Evolutionary conservation across 1,140 invertebrate genomes (phyloP).

Genomic region (Bombus consobrinus): DNA sequence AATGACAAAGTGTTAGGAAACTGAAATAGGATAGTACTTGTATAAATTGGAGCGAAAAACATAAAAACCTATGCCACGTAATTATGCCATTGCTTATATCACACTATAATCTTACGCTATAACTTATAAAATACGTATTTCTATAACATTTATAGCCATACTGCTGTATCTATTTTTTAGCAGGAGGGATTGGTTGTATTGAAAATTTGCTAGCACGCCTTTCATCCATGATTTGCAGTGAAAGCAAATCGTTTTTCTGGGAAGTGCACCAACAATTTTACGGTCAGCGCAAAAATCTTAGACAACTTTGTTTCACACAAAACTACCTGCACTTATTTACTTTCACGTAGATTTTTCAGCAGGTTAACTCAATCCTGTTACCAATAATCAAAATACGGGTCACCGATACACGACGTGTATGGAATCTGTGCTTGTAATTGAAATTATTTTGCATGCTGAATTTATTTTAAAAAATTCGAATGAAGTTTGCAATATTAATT

Average conservation of each 20-base stretch:
- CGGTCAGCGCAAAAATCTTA: slow-evolving; percentile 11
- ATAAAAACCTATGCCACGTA: neutral
- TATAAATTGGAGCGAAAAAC: neutral
- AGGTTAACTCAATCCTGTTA: slow-evolving; percentile 10
- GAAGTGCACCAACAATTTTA: neutral
- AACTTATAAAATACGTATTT: neutral
- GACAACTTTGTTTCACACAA: slow-evolving; percentile 1
- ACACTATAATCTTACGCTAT: neutral
- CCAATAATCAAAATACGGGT: neutral
- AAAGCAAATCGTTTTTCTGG: neutral
- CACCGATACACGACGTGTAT: too few relatives aligned
- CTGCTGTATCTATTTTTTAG: neutral
- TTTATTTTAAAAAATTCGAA: neutral
- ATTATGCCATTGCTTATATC: neutral
- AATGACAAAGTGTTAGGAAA: neutral
- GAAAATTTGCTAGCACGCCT: neutral
- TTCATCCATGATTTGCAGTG: neutral
- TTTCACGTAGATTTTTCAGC: slow-evolving; percentile 34
- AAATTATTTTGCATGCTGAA: neutral
- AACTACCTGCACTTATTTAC: neutral
- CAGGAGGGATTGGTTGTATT: neutral
- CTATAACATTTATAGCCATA: neutral
- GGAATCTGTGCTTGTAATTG: neutral
- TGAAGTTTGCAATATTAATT: neutral
- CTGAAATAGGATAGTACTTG: neutral